A percentile compares a stretch with the other conserved stretches of the same genome.
Evolutionary conservation across 2,888 invertebrate genomes (phyloP).

Genomic region (Volucella bombylans): DNA sequence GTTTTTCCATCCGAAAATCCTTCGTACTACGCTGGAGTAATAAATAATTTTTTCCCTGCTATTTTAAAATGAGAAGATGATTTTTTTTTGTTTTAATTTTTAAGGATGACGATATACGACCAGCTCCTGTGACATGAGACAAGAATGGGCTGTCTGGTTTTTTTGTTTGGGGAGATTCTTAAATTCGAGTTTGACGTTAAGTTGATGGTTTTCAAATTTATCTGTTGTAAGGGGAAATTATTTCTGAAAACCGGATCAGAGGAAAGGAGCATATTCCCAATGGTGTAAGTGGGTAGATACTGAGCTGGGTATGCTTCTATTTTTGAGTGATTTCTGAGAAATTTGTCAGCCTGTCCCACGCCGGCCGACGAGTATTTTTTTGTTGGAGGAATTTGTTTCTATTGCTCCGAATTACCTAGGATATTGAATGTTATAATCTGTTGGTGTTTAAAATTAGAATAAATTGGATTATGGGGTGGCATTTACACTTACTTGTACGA

Average conservation of each 20-base stretch:
- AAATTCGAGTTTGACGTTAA: slow-evolving; percentile 39
- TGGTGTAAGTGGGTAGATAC: background rate
- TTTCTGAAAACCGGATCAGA: slow-evolving; percentile 13
- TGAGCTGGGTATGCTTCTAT: slow-evolving; percentile 6
- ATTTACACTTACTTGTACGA: slow-evolving; percentile 9
- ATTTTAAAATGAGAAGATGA: slow-evolving; percentile 20
- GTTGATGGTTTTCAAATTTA: slow-evolving; percentile 44
- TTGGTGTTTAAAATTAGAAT: slow-evolving; percentile 11
- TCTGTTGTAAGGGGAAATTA: slow-evolving; percentile 25
- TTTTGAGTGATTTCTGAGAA: slow-evolving; percentile 18
- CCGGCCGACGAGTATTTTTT: background rate
- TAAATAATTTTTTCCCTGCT: slow-evolving; percentile 26
- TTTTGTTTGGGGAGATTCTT: slow-evolving; percentile 2
- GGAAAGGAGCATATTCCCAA: background rate
- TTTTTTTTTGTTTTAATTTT: slow-evolving; percentile 15
- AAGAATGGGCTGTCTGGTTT: background rate
- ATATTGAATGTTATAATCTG: slow-evolving; percentile 1
- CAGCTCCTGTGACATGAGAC: background rate
- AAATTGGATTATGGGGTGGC: slow-evolving; percentile 4
- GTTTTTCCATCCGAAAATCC: slow-evolving; percentile 14
- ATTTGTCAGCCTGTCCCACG: background rate
- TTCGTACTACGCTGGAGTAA: slow-evolving; percentile 28
- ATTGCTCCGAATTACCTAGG: background rate
- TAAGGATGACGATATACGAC: background rate
- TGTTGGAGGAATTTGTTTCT: slow-evolving; percentile 6